phyloP scores from a whole-genome alignment of 2,113 vertebrate species.

The Miniopterus natalensis region DNA sequence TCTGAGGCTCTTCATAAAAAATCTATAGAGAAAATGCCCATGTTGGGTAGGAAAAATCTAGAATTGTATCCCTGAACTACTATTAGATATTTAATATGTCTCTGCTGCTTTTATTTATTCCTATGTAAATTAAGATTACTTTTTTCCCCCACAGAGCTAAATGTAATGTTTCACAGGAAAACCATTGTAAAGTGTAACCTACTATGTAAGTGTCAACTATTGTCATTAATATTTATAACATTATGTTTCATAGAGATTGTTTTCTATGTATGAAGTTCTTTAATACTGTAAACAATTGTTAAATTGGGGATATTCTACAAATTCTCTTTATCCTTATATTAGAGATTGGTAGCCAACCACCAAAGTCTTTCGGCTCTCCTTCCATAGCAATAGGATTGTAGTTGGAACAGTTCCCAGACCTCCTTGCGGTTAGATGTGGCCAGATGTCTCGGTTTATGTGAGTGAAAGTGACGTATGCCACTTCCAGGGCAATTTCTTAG shows the following conservation, averaged over 20 bases:
- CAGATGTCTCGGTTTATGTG: background rate
- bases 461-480: background rate
- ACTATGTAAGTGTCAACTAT: background rate
- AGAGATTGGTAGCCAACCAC: background rate
- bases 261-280: background rate
- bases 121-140: background rate
- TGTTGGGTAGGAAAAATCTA: constrained; percentile 57
- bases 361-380: background rate
- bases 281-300: background rate
- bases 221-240: background rate
- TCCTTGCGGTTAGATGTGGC: background rate
- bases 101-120: constrained; percentile 2
- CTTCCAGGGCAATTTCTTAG: constrained; percentile 4
- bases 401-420: background rate
- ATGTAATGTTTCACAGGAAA: background rate
- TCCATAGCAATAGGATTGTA: background rate
- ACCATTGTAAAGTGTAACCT: background rate
- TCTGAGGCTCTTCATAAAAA: constrained; percentile 2
- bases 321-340: background rate
- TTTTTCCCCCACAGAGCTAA: background rate
- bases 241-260: constrained; percentile 19
- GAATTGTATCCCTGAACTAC: background rate
- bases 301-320: background rate
- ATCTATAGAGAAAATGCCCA: background rate
- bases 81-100: background rate